Evolutionary conservation across 2,113 vertebrate genomes (phyloP).

Genomic region (Cebus imitator): DNA sequence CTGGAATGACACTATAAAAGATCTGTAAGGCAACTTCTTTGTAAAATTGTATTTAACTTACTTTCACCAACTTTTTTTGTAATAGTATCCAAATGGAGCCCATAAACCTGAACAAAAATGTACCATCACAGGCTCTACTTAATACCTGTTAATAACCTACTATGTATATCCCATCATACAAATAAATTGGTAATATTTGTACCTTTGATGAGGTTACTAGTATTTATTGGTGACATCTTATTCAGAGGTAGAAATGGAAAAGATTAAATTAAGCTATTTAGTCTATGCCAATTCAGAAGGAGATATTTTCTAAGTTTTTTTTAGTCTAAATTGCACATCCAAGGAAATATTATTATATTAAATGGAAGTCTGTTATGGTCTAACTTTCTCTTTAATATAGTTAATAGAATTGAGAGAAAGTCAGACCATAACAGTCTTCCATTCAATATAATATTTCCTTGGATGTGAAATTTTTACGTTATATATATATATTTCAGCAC

Average conservation of each 20-base stretch:
- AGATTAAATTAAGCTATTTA: background rate
- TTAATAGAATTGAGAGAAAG: constrained; percentile 9
- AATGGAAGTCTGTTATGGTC: background rate
- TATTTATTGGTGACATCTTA: background rate
- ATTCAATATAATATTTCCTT: background rate
- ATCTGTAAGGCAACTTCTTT: background rate
- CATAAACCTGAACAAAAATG: background rate
- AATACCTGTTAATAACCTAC: background rate
- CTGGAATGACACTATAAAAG: background rate
- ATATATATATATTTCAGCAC: too few species aligned
- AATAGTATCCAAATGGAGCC: background rate
- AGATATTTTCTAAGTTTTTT: background rate
- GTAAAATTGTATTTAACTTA: background rate
- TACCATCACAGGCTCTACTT: background rate
- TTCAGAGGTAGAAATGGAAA: background rate
- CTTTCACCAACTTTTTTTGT: constrained; percentile 27
- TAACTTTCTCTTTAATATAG: background rate
- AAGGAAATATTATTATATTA: background rate
- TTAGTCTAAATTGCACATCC: background rate
- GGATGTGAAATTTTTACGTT: background rate
- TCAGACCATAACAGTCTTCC: background rate
- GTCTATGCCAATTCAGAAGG: background rate
- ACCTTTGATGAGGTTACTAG: background rate
- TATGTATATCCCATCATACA: background rate
- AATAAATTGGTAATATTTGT: background rate